These are phyloP conservation scores for Mus minutoides DNA, from an alignment of 2,797 vertebrate species.

Conservation along the genomic window DNA sequence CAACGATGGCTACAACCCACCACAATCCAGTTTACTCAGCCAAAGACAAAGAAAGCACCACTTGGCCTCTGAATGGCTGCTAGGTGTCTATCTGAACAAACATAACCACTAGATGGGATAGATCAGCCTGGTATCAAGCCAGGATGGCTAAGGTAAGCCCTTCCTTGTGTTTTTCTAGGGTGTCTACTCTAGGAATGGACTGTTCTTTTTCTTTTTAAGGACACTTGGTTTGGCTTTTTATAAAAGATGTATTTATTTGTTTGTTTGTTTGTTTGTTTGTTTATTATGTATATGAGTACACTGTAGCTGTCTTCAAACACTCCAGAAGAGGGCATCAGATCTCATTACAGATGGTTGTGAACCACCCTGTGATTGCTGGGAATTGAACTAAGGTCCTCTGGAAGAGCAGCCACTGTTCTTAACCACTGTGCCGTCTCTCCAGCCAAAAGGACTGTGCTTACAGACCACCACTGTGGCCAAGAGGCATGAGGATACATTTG, in stretches of 20 bases:
- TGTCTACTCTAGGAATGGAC: background rate
- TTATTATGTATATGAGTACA: background rate
- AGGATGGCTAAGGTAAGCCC: background rate
- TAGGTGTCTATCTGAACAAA: background rate
- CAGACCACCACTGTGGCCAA: background rate
- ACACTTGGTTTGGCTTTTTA: too few species aligned
- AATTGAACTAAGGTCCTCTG: background rate
- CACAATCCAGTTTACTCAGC: background rate
- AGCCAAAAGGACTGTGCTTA: background rate
- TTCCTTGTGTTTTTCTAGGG: background rate
- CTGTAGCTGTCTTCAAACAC: background rate
- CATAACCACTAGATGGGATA: background rate
- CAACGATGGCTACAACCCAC: background rate
- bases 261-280: background rate
- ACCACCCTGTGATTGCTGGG: background rate
- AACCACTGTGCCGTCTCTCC: background rate
- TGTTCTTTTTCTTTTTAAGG: background rate
- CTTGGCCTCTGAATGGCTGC: background rate
- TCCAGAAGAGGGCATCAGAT: background rate
- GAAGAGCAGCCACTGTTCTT: background rate
- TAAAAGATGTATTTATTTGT: too few species aligned
- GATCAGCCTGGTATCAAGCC: constrained; percentile 3
- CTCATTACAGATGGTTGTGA: background rate
- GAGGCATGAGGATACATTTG: background rate
- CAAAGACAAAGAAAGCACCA: background rate